Conservation (phyloP, 2,888 invertebrate genomes). For the Silvanus unidentatus region DNA sequence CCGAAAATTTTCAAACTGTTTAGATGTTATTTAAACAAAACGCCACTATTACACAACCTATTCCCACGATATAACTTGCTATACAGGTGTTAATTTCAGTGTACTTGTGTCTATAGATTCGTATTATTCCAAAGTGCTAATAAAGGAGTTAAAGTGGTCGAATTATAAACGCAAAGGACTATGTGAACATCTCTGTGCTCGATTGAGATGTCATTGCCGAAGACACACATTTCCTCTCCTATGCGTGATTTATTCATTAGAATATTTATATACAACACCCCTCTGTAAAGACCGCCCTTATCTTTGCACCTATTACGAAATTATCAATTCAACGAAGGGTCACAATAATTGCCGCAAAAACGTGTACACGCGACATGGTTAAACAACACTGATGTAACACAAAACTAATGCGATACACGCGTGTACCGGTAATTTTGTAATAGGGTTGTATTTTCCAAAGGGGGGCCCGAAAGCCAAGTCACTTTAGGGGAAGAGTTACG, state of each 20-base stretch:
- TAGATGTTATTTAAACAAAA: slow-evolving; percentile 29
- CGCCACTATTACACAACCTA: slow-evolving; percentile 5
- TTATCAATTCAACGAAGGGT: slow-evolving; percentile 1
- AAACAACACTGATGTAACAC: slow-evolving; percentile 24
- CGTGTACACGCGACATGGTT: slow-evolving; percentile 26
- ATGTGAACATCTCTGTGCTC: slow-evolving; percentile 3
- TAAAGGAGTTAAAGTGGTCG: slow-evolving; percentile 1
- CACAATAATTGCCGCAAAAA: background rate
- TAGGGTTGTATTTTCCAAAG: slow-evolving; percentile 20
- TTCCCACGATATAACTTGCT: slow-evolving; percentile 33
- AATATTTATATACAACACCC: no score
- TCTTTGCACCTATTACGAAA: slow-evolving; percentile 1
- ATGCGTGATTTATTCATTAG: no score
- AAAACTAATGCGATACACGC: slow-evolving; percentile 26
- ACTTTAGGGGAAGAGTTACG: slow-evolving; percentile 30
- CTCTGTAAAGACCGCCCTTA: no score
- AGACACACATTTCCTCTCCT: no score
- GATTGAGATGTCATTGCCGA: no score
- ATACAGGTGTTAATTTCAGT: slow-evolving; percentile 30
- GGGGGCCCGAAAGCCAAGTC: slow-evolving; percentile 16
- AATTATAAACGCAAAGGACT: slow-evolving; percentile 4
- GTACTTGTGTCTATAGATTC: background rate
- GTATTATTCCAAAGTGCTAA: no score
- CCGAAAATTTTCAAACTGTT: slow-evolving; percentile 31
- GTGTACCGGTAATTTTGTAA: slow-evolving; percentile 32